These are phyloP conservation scores for Drosophila kuntzei DNA, from an alignment of 2,888 invertebrate genomes.

Conservation along the genomic window DNA sequence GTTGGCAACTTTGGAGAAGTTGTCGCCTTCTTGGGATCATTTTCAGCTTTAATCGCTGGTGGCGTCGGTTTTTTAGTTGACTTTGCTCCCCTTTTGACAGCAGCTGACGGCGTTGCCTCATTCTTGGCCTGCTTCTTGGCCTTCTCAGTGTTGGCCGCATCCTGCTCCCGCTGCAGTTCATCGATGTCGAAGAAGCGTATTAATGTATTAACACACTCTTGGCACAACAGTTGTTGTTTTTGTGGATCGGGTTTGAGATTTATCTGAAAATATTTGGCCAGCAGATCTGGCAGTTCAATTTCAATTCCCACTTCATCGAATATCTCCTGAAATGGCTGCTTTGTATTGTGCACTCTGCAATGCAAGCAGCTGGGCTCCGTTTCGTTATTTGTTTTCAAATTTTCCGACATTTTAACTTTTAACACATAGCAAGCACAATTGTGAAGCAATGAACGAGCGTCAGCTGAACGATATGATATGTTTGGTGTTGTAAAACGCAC, in stretches of 20 bases:
- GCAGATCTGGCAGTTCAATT: constrained; percentile 71
- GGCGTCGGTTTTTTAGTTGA: neutral
- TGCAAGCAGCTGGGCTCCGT: constrained; percentile 69
- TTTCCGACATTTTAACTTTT: constrained; percentile 77
- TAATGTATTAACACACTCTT: constrained; percentile 76
- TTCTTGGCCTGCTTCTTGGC: neutral
- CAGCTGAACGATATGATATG: constrained; percentile 58
- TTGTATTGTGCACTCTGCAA: constrained; percentile 64
- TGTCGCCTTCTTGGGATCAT: neutral
- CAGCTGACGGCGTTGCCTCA: neutral
- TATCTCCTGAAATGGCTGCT: constrained; percentile 74
- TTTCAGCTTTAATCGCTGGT: neutral
- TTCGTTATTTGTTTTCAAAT: constrained; percentile 35
- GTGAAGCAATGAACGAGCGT: constrained; percentile 23
- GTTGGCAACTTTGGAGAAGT: neutral
- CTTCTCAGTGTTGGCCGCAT: constrained; percentile 32
- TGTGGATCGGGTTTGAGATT: constrained; percentile 43
- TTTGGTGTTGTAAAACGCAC: constrained; percentile 25
- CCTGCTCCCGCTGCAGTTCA: constrained; percentile 61
- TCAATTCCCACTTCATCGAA: constrained; percentile 83
- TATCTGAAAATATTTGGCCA: constrained; percentile 73
- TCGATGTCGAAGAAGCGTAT: constrained; percentile 80
- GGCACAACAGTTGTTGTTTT: constrained; percentile 69
- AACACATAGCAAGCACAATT: constrained; percentile 56
- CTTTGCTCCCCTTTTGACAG: neutral